phyloP scores from a whole-genome alignment of 2,888 invertebrate genomes.

The Harmothoe impar region DNA sequence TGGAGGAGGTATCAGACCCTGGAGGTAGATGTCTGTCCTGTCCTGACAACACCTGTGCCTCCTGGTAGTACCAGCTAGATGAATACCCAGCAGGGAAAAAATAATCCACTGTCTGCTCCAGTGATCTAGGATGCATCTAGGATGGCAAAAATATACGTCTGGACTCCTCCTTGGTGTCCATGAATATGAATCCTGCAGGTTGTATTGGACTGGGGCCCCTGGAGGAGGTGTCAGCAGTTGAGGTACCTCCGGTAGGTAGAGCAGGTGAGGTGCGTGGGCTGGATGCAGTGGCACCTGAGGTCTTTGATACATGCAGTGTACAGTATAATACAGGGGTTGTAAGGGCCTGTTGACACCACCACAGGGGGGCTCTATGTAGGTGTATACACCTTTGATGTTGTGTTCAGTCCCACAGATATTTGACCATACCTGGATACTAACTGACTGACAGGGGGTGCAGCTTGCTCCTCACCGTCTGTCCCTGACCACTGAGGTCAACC shows the following conservation, averaged over 20 bases:
- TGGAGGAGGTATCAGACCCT: background rate
- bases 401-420: background rate
- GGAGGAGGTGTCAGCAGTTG: background rate
- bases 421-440: background rate
- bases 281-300: background rate
- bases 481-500: slow-evolving; percentile 39
- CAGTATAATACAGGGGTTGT: background rate
- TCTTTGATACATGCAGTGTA: background rate
- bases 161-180: background rate
- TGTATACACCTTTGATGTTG: background rate
- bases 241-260: background rate
- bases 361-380: background rate
- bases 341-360: background rate
- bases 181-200: background rate
- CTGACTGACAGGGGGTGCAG: background rate
- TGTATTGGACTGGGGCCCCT: background rate
- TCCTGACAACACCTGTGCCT: background rate
- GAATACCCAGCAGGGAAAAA: background rate
- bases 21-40: background rate
- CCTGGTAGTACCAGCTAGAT: slow-evolving; percentile 11
- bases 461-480: slow-evolving; percentile 22
- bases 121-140: background rate
- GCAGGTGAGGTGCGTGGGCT: too few relatives aligned
- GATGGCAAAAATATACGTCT: background rate
- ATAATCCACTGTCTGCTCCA: background rate